Evolutionary conservation across 2,888 invertebrate genomes (phyloP), one percentile per base, ranked within the genome.

Genomic region (Spatulosminthurus flaviceps): DNA sequence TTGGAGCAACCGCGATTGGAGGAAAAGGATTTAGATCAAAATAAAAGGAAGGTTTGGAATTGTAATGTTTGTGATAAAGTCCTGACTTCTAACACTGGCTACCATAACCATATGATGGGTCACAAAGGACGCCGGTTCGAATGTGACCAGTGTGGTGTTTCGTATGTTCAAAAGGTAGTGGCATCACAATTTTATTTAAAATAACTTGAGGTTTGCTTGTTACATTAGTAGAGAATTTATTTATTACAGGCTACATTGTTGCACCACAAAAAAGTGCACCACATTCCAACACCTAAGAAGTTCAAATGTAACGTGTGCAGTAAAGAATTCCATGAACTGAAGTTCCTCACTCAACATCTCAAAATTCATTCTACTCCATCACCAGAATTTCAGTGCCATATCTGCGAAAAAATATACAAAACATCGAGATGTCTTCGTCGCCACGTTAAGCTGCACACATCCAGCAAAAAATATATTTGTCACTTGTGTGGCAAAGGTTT

Each of bases 91-190:
- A 64, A 51, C 51, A 80, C 61, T 61, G 89, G 89, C 26, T 85
- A 88, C 75, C 88, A 88, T 22, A 88, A 88, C 0, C 89, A 89
- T 81, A 88, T 88, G 87, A 88, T 88, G 81, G 88, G 88, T 7
- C 89, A 89, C 83, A 86, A 88, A 77, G 89, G 88, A 11, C 81
- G 83, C 7, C 77, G 86, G 11, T 86, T 85, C 87, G 87, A 89
- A 86, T 92, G 92, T 86, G 91, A 91, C 61, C 88, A 91, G 7
- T 92, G 92, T 87, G 88, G 87, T 64, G 89, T 89, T 82, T 87
- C 88, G 0, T 91, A 91, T 85, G 88, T 89, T 19, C 91, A 91
- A 86, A 89, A 89, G 86, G 88, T 88, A 64, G n/a, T n/a, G n/a
- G n/a, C n/a, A n/a, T n/a, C n/a, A n/a, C n/a, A n/a, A n/a, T n/a